Conservation (phyloP, 2,797 vertebrate genomes). For the Phoebastria nigripes region DNA sequence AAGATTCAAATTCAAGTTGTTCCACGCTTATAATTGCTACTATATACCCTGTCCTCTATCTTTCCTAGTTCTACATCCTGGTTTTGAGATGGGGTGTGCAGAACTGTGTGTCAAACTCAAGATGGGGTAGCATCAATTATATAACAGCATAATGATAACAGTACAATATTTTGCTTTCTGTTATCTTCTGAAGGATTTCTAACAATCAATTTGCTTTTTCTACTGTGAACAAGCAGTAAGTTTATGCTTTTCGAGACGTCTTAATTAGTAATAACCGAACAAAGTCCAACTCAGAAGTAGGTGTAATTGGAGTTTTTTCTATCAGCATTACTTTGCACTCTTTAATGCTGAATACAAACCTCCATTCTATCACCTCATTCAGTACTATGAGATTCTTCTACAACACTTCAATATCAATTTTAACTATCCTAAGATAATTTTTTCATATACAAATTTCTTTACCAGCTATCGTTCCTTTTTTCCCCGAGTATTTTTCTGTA, state of each 20-base stretch:
- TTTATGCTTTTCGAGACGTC: background rate
- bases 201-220: background rate
- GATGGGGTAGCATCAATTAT: background rate
- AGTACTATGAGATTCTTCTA: background rate
- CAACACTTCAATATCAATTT: background rate
- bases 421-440: background rate
- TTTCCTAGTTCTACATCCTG: background rate
- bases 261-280: background rate
- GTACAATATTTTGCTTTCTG: background rate
- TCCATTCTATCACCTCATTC: background rate
- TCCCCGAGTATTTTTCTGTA: background rate
- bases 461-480: background rate
- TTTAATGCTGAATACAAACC: background rate
- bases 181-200: background rate
- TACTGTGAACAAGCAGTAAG: background rate
- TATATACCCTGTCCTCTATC: background rate
- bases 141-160: background rate
- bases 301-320: background rate
- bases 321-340: background rate
- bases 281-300: background rate
- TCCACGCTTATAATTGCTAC: background rate
- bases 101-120: background rate
- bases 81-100: background rate
- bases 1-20: background rate
- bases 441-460: background rate